phyloP scores from a whole-genome alignment of 1,140 invertebrate species.

The Papilio dardanus region DNA sequence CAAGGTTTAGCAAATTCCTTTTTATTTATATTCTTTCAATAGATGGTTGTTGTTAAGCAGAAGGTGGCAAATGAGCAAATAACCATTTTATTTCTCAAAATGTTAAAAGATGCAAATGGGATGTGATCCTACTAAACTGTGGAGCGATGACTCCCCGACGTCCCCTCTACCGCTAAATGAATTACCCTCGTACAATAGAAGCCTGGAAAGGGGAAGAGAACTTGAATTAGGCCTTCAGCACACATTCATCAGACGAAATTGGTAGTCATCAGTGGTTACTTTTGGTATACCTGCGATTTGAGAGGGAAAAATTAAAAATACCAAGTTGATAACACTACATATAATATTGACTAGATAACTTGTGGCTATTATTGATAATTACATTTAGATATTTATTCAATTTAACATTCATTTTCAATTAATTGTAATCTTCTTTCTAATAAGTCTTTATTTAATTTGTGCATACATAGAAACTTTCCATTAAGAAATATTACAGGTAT shows the following conservation, averaged over 20 bases:
- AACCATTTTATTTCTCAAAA: neutral
- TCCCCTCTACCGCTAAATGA: too few species aligned
- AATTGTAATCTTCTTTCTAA: constrained; percentile 63
- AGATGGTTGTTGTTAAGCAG: neutral
- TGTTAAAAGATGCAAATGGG: neutral
- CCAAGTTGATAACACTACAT: neutral
- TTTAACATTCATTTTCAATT: constrained; percentile 56
- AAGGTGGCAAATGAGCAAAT: neutral
- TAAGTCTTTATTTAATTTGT: constrained; percentile 84
- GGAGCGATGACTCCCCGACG: too few species aligned
- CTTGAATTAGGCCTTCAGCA: too few species aligned
- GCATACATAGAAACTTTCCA: constrained; percentile 92
- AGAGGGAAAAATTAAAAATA: constrained; percentile 11
- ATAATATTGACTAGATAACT: constrained; percentile 1
- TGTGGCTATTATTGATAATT: neutral
- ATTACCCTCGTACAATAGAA: too few species aligned
- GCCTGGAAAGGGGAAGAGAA: too few species aligned
- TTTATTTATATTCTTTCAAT: neutral
- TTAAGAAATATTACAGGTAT: constrained; percentile 95
- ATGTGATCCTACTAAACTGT: neutral
- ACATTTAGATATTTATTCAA: neutral
- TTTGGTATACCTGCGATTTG: neutral
- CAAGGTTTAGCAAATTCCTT: neutral
- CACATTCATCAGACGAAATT: too few species aligned
- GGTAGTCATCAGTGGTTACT: too few species aligned